Evolutionary conservation across 2,888 invertebrate species (phyloP).

Genomic region (Protonemura montana): DNA sequence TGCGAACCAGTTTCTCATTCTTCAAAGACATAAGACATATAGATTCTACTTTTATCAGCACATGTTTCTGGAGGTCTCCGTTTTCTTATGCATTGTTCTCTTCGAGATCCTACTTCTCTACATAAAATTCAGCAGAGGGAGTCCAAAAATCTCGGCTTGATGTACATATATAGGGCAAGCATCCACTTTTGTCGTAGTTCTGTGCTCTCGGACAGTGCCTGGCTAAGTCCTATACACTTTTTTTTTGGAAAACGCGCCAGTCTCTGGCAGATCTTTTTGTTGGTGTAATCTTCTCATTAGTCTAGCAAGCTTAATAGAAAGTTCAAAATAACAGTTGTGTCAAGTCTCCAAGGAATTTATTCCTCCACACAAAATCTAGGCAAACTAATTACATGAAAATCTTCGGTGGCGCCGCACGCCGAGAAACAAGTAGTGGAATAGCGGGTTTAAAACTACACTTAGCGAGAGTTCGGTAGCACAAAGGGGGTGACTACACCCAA

Average conservation of each 20-base stretch:
- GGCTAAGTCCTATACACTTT: neutral
- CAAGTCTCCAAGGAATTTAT: neutral
- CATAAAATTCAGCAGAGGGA: too few relatives aligned
- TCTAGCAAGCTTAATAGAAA: neutral
- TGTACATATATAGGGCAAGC: too few relatives aligned
- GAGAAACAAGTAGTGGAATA: neutral
- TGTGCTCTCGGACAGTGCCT: too few relatives aligned
- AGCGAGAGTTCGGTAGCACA: neutral
- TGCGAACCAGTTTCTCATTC: neutral
- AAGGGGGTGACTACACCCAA: neutral
- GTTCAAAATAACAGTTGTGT: neutral
- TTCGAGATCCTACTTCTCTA: neutral
- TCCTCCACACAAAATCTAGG: neutral
- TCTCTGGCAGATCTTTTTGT: neutral
- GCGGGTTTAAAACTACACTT: neutral
- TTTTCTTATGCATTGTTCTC: neutral
- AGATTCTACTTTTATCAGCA: neutral
- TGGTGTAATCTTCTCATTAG: neutral
- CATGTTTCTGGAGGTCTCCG: neutral
- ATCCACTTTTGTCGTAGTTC: too few relatives aligned
- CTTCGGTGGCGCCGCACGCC: neutral
- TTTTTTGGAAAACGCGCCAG: neutral
- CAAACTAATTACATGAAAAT: neutral
- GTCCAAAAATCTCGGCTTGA: too few relatives aligned
- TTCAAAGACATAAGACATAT: neutral